A percentile compares a stretch with the other conserved stretches of the same genome.
Evolutionary conservation across 2,888 invertebrate genomes (phyloP).

Genomic region (Troides aeacus): DNA sequence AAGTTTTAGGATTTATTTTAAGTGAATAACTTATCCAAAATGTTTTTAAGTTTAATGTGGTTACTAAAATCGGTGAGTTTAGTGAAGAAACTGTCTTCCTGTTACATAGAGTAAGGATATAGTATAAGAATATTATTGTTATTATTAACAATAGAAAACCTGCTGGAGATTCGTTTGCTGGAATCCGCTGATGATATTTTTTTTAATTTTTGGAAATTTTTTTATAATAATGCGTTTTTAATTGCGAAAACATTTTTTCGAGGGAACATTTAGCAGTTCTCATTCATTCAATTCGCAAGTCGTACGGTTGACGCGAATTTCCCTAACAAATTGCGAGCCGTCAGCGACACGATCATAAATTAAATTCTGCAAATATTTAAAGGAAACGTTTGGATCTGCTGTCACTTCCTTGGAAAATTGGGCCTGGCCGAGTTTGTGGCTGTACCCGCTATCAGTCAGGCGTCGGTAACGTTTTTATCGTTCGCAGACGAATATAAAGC

Average conservation of each 20-base stretch:
- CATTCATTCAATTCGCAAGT: slow-evolving; percentile 27
- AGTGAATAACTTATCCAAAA: no score
- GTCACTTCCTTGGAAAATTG: slow-evolving; percentile 21
- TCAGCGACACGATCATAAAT: slow-evolving; percentile 43
- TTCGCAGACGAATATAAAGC: neutral
- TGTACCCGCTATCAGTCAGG: slow-evolving; percentile 13
- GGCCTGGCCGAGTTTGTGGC: slow-evolving; percentile 8
- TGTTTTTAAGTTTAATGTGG: no score
- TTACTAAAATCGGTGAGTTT: no score
- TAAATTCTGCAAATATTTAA: slow-evolving; percentile 49
- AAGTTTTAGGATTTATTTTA: no score
- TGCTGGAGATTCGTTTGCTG: no score
- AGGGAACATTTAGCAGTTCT: slow-evolving; percentile 1
- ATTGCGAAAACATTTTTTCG: neutral
- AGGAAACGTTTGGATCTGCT: slow-evolving; percentile 20
- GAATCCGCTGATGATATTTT: no score
- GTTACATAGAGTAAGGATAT: no score
- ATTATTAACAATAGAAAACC: no score
- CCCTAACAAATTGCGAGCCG: slow-evolving; percentile 24
- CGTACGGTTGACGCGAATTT: slow-evolving; percentile 24
- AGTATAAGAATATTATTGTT: no score
- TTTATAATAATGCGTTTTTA: neutral
- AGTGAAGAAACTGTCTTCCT: no score
- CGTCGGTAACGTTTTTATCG: slow-evolving; percentile 8
- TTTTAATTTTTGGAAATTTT: neutral